Evolutionary conservation across 2,888 invertebrate genomes (phyloP).

Genomic region (Synanthedon tipuliformis): DNA sequence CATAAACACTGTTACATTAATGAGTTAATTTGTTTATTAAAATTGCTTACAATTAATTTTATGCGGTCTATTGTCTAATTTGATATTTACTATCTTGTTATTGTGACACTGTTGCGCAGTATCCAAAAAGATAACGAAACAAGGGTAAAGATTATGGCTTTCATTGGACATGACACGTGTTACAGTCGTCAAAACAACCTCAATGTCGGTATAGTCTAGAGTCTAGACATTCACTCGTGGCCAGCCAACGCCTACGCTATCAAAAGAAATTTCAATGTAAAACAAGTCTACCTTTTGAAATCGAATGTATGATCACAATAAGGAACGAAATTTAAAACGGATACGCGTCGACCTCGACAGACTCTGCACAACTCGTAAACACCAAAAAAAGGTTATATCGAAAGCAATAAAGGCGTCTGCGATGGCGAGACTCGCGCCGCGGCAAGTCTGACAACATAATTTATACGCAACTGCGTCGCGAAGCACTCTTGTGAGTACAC

Average conservation of each 20-base stretch:
- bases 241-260: not conserved
- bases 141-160: not conserved
- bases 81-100: not conserved
- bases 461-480: conserved; percentile 7
- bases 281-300: not conserved
- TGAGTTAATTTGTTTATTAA: too few species aligned
- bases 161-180: not conserved
- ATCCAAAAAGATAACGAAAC: not conserved
- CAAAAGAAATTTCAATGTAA: not conserved
- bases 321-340: conserved; percentile 47
- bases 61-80: too few species aligned
- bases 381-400: conserved; percentile 56
- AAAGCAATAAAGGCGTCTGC: conserved; percentile 61
- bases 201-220: not conserved
- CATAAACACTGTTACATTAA: too few species aligned
- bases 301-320: conserved; percentile 24
- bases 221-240: not conserved
- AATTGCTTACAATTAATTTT: too few species aligned
- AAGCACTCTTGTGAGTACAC: conserved; percentile 19
- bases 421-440: conserved; percentile 20
- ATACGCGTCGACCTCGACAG: conserved; percentile 50
- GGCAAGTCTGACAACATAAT: conserved; percentile 28
- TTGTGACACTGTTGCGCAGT: not conserved
- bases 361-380: conserved; percentile 53
- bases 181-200: too few species aligned